Evolutionary conservation across 2,797 vertebrate genomes (phyloP).

Genomic region (Ptychobarbus kaznakovi): DNA sequence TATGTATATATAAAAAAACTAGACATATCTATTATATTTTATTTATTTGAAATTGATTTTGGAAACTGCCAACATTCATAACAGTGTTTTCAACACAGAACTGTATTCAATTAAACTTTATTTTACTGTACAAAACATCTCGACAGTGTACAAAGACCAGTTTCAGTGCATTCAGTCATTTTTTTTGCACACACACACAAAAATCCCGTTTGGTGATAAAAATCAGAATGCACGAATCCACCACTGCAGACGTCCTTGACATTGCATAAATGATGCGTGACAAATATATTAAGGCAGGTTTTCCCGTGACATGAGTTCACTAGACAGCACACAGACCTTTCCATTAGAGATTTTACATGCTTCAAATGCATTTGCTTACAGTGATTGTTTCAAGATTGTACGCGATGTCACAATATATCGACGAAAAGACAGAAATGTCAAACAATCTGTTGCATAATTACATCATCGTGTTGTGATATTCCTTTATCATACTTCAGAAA

Average conservation of each 20-base stretch:
- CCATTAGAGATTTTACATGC: slow-evolving; percentile 57
- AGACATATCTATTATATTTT: neutral
- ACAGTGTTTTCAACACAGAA: slow-evolving; percentile 6
- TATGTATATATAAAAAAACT: too few relatives aligned
- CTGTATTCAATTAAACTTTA: slow-evolving; percentile 50
- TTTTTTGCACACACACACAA: slow-evolving; percentile 1
- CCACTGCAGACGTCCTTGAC: slow-evolving; percentile 61
- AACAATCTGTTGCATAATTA: slow-evolving; percentile 54
- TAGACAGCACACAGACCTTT: slow-evolving; percentile 54
- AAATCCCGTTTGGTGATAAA: slow-evolving; percentile 50
- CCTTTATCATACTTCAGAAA: neutral
- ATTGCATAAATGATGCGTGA: slow-evolving; percentile 61
- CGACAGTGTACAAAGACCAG: slow-evolving; percentile 63
- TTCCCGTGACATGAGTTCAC: slow-evolving; percentile 54
- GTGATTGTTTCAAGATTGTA: slow-evolving; percentile 54
- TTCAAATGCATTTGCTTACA: slow-evolving; percentile 52
- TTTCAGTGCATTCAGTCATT: slow-evolving; percentile 54
- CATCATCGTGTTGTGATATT: slow-evolving; percentile 20
- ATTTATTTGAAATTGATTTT: neutral
- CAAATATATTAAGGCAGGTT: slow-evolving; percentile 57
- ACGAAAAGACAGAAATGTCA: slow-evolving; percentile 20
- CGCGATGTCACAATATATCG: slow-evolving; percentile 48
- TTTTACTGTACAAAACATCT: slow-evolving; percentile 69
- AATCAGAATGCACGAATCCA: slow-evolving; percentile 59
- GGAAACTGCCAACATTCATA: neutral